Percentiles rank a stretch among this genome's conserved stretches.
phyloP scores from a whole-genome alignment of 37 sponge, comb jelly and placozoan species.

The Hexactinellida sp. region DNA sequence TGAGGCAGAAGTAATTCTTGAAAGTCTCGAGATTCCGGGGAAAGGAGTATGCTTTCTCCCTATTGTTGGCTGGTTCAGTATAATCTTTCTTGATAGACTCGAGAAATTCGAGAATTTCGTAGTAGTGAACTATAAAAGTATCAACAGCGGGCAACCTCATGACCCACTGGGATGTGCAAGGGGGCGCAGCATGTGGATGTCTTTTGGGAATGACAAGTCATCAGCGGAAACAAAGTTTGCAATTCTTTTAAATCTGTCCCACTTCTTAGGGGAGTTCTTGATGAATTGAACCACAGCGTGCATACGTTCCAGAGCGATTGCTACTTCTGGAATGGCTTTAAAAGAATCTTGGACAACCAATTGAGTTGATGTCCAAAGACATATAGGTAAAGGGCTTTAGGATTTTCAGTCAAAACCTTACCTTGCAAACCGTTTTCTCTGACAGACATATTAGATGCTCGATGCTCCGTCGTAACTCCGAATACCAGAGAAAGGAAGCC shows the following conservation, averaged over 20 bases:
- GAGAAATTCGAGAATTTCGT: constrained; percentile 7
- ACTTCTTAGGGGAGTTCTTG: constrained; percentile 8
- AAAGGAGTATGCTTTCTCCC: constrained; percentile 12
- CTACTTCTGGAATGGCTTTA: constrained; percentile 11
- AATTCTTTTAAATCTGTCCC: constrained; percentile 11
- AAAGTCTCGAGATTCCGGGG: background rate
- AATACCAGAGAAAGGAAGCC: constrained; percentile 19
- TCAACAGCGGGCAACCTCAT: constrained; percentile 16
- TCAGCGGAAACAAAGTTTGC: constrained; percentile 7
- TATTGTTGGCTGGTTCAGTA: constrained; percentile 13
- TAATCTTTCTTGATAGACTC: constrained; percentile 13
- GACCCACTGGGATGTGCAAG: constrained; percentile 4
- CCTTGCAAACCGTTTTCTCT: constrained; percentile 14
- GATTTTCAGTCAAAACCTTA: constrained; percentile 17
- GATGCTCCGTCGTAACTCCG: background rate
- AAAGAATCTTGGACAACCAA: constrained; percentile 13
- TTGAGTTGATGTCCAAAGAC: constrained; percentile 10
- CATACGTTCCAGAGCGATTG: constrained; percentile 16
- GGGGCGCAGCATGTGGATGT: constrained; percentile 13
- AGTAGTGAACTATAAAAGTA: background rate
- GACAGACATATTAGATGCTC: constrained; percentile 10
- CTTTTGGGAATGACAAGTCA: constrained; percentile 17
- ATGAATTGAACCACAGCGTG: constrained; percentile 13
- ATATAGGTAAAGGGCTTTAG: constrained; percentile 13
- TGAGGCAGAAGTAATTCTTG: constrained; percentile 7